These are phyloP conservation scores for Acronicta leporina DNA, from an alignment of 2,888 invertebrate species.

Conservation along the genomic window DNA sequence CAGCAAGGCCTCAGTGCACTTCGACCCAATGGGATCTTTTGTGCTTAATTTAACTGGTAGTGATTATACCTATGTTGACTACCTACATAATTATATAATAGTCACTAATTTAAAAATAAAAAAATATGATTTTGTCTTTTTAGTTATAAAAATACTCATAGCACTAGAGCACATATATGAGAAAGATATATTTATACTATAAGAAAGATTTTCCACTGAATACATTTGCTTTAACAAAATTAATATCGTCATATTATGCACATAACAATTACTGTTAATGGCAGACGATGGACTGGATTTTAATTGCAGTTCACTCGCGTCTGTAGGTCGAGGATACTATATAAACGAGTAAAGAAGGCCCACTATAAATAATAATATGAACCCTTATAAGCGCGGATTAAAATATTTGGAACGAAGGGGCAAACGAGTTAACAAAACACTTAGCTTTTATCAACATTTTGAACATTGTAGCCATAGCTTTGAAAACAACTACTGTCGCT, in stretches of 20 bases:
- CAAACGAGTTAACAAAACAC: too few species aligned
- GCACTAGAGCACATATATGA: too few species aligned
- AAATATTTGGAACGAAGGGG: too few species aligned
- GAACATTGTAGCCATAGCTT: neutral
- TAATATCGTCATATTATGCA: conserved; percentile 52
- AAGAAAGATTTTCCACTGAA: conserved; percentile 14
- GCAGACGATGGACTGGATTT: conserved; percentile 41
- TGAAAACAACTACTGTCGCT: neutral
- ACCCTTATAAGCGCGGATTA: neutral
- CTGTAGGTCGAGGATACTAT: conserved; percentile 9
- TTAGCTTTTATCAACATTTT: neutral
- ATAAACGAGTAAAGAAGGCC: conserved; percentile 14
- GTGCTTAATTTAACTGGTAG: too few species aligned
- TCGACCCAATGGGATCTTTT: too few species aligned
- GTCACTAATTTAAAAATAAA: too few species aligned
- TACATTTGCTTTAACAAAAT: conserved; percentile 38
- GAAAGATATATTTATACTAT: too few species aligned
- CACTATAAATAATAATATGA: neutral
- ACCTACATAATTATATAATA: too few species aligned
- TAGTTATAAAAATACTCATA: too few species aligned
- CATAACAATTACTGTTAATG: conserved; percentile 50
- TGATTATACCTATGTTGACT: too few species aligned
- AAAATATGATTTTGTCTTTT: too few species aligned
- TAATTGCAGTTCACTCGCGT: conserved; percentile 46
- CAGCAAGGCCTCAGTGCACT: too few species aligned